Evolutionary conservation across 2,888 invertebrate species (phyloP), one percentile per base, ranked within the genome.

Genomic region (Stenotaenia linearis): DNA sequence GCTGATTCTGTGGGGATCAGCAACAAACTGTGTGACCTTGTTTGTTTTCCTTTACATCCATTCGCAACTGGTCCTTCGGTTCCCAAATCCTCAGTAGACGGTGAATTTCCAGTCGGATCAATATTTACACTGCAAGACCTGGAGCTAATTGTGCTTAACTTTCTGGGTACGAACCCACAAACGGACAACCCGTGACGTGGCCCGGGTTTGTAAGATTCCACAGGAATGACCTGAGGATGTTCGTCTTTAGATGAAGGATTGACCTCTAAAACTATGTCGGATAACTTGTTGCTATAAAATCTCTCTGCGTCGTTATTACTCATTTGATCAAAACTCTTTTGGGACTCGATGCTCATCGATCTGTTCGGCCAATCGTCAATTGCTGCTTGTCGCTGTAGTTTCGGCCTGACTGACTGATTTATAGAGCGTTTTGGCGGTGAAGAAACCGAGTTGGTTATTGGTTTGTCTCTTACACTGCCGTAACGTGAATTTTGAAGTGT

Each of bases 61-160:
- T 7, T 18, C 10, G 78, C 15, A 45, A 3, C 15, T 5, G 18
- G 9, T 21, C 35, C 74, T 35, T 79, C 74, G 12, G 35, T 74
- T 21, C 37, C 35, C 18, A 30, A 61, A 21, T 37, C 37, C 15
- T 56, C 30, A 18, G 56, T 56, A 3, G 37, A 35, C 21, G 35
- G 32, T 7, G 28, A 18, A 25, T n/a, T 18, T 23, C 78, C 61
- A 21, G 15, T 37, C 23, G 32, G 69, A 18, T 82, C 81, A 1
- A 80, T 81, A 79, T 81, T 80, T 45, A 82, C 61, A 78, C 80
- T 82, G 56, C 79, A 79, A 30, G 81, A 81, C 30, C 82, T 81
- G 23, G 83, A 83, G 21, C 83, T 83, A 25, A 83, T 83, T 23
- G 83, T 83, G 79, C 83, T 83, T 28, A 83, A 79, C 79, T 83